Evolutionary conservation across 1,140 invertebrate genomes (phyloP), one percentile per base, ranked within the genome.

Genomic region (Ectropis grisescens): DNA sequence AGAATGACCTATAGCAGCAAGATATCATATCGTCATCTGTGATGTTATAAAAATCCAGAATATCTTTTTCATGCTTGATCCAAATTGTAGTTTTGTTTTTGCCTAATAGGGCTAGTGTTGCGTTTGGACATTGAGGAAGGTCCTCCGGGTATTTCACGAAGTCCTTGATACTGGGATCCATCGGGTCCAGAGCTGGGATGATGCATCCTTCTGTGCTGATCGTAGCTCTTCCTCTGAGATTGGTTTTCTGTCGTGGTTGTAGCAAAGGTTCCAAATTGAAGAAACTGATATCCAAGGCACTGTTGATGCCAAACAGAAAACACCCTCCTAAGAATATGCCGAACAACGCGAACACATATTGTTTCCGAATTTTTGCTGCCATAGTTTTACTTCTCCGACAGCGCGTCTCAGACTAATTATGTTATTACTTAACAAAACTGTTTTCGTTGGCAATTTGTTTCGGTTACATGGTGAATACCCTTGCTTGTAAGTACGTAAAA

Each of bases 181-280:
- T 87, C 0, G 92, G 88, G 46, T 90, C 86, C 33, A 95, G 82
- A 6, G 87, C 85, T 1, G 93, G 91, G 54, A 95, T 92, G 8
- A 84, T 85, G 59, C 94, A 96, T 13, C 91, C 90, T n/a, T 84
- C 67, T 1, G 88, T 92, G 38, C 88, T 82, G 11, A 94, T 86
- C 19, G 84, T 84, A 25, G 71, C 85, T 2, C 40, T 52, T 23
- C 57, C 47, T 24, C 41, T 79, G 4, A 22, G 19, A 9, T 9
- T 22, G 19, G 19, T 9, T n/a, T n/a, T n/a, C n/a, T n/a, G n/a
- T n/a, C n/a, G n/a, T n/a, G n/a, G n/a, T n/a, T n/a, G n/a, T n/a
- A n/a, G n/a, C n/a, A n/a, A n/a, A n/a, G n/a, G n/a, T n/a, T n/a
- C n/a, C n/a, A n/a, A n/a, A n/a, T n/a, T n/a, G n/a, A n/a, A n/a